phyloP scores from a whole-genome alignment of 2,888 invertebrate species.

The Lepas anatifera region DNA sequence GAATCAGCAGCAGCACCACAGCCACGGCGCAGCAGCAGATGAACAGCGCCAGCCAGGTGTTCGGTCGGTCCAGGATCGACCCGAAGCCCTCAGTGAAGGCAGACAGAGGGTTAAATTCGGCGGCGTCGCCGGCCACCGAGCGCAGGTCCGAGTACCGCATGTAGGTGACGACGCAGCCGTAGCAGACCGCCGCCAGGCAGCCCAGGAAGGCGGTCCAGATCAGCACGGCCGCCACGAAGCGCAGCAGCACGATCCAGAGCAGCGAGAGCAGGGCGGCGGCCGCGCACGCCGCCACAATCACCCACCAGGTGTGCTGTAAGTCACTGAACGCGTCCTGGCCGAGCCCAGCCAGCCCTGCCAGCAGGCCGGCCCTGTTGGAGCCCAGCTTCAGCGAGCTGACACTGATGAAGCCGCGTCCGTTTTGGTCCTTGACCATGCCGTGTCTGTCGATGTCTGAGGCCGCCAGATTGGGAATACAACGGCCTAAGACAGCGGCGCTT shows the following conservation, averaged over 20 bases:
- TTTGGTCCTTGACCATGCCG: background rate
- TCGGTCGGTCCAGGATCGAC: slow-evolving; percentile 43
- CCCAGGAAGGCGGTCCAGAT: slow-evolving; percentile 69
- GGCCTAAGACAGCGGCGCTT: slow-evolving; percentile 34
- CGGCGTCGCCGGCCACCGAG: background rate
- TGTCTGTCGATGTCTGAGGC: background rate
- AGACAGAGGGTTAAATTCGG: background rate
- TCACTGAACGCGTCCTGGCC: slow-evolving; percentile 59
- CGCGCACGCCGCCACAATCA: slow-evolving; percentile 51
- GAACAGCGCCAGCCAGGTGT: slow-evolving; percentile 54
- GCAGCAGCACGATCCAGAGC: slow-evolving; percentile 71
- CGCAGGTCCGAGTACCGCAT: background rate
- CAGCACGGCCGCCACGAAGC: slow-evolving; percentile 76
- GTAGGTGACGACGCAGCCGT: slow-evolving; percentile 33
- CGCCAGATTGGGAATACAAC: slow-evolving; percentile 37
- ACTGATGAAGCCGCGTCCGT: background rate
- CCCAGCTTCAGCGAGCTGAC: background rate
- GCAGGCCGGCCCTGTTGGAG: background rate
- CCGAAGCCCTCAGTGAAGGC: slow-evolving; percentile 33
- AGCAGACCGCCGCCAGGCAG: slow-evolving; percentile 53
- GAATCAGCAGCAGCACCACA: slow-evolving; percentile 52
- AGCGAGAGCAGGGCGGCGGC: slow-evolving; percentile 63
- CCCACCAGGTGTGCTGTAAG: slow-evolving; percentile 54
- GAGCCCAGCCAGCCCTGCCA: slow-evolving; percentile 15
- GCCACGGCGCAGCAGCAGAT: slow-evolving; percentile 52